Conservation (phyloP, 2,888 invertebrate species). For the Athetis lepigone region DNA sequence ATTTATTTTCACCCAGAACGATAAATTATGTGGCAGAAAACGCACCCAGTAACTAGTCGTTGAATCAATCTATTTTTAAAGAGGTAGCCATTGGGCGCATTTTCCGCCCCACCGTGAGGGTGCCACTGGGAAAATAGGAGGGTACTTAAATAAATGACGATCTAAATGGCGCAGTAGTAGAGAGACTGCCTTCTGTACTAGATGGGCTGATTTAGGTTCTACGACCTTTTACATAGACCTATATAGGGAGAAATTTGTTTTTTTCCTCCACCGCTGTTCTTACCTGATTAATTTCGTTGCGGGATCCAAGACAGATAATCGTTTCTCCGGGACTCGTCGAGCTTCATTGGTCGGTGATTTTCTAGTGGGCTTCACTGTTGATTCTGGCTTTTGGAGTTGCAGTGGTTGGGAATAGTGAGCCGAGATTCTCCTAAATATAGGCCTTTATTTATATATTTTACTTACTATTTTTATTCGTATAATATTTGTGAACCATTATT, state of each 20-base stretch:
- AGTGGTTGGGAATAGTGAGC: too few relatives aligned
- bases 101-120: conserved; percentile 23
- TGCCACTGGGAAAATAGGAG: conserved; percentile 29
- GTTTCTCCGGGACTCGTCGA: too few relatives aligned
- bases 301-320: too few relatives aligned
- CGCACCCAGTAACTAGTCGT: conserved; percentile 7
- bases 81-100: conserved; percentile 23
- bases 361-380: too few relatives aligned
- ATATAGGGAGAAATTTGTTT: not conserved
- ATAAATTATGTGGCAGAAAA: conserved; percentile 2
- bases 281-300: too few relatives aligned
- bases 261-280: too few relatives aligned
- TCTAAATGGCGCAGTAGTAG: conserved; percentile 28
- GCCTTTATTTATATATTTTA: too few relatives aligned
- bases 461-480: too few relatives aligned
- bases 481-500: too few relatives aligned
- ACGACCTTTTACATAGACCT: not conserved
- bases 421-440: too few relatives aligned
- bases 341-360: too few relatives aligned
- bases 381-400: too few relatives aligned
- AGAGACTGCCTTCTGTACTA: conserved; percentile 24
- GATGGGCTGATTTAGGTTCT: not conserved
- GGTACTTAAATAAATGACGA: conserved; percentile 50
- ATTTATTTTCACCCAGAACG: not conserved
- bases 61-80: conserved; percentile 44